Evolutionary conservation across 2,113 vertebrate genomes (phyloP).

Genomic region (Xenopus laevis): DNA sequence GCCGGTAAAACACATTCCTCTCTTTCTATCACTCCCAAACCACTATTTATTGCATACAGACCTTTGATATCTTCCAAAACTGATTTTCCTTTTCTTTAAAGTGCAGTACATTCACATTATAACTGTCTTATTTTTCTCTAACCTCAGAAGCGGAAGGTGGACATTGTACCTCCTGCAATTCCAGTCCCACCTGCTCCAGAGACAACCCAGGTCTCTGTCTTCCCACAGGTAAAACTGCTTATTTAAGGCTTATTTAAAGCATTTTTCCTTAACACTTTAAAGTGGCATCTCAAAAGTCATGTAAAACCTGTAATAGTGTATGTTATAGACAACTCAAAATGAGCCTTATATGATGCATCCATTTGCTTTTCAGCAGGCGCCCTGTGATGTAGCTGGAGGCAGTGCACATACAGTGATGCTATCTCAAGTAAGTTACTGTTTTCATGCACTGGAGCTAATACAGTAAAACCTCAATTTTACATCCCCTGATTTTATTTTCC

Average conservation of each 20-base stretch:
- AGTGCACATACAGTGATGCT: background rate
- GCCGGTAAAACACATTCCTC: constrained; percentile 80
- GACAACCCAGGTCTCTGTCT: constrained; percentile 75
- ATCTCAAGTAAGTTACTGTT: background rate
- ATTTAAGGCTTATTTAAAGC: too few relatives aligned
- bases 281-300: too few relatives aligned
- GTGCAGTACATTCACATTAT: background rate
- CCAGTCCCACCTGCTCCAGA: constrained; percentile 75
- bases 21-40: constrained; percentile 28
- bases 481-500: too few relatives aligned
- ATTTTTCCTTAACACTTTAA: too few relatives aligned
- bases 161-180: constrained; percentile 73
- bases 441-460: too few relatives aligned
- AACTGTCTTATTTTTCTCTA: constrained; percentile 49
- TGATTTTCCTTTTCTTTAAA: background rate
- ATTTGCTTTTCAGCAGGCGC: background rate
- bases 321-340: too few relatives aligned
- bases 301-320: too few relatives aligned
- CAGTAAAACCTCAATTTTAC: too few relatives aligned
- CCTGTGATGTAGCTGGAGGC: background rate
- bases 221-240: constrained; percentile 62
- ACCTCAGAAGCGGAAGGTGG: constrained; percentile 84
- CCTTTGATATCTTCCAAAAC: background rate
- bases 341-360: too few relatives aligned
- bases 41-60: background rate